phyloP scores from a whole-genome alignment of 2,888 invertebrate genomes.

The Acholoe squamosa region DNA sequence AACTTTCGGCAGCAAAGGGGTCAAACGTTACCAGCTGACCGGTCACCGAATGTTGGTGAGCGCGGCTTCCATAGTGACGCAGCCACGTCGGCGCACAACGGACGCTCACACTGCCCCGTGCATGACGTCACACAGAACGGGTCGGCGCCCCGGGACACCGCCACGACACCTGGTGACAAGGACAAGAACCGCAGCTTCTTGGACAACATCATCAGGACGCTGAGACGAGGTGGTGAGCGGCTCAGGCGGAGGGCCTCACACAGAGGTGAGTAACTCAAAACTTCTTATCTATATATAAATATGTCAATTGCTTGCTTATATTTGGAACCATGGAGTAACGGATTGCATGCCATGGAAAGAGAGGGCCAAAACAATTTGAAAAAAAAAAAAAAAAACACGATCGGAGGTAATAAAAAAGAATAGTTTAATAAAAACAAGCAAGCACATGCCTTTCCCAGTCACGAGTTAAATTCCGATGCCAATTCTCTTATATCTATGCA shows the following conservation, averaged over 20 bases:
- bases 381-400: too few species aligned
- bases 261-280: conserved; percentile 4
- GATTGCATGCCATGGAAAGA: too few species aligned
- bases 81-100: not conserved
- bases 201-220: not conserved
- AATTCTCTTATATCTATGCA: too few species aligned
- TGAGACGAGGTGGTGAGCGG: not conserved
- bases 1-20: not conserved
- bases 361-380: too few species aligned
- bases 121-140: conserved; percentile 18
- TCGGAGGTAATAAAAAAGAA: too few species aligned
- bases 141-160: not conserved
- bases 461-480: too few species aligned
- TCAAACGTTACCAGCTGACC: not conserved
- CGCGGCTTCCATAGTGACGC: conserved; percentile 21
- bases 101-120: not conserved
- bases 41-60: conserved; percentile 26
- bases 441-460: too few species aligned
- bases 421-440: too few species aligned
- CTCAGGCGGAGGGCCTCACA: not conserved
- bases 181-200: conserved; percentile 22
- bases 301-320: too few species aligned
- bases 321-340: too few species aligned
- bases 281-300: too few species aligned
- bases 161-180: conserved; percentile 16